Conservation (phyloP, 1,140 invertebrate species). For the Tetraneura akinire region DNA sequence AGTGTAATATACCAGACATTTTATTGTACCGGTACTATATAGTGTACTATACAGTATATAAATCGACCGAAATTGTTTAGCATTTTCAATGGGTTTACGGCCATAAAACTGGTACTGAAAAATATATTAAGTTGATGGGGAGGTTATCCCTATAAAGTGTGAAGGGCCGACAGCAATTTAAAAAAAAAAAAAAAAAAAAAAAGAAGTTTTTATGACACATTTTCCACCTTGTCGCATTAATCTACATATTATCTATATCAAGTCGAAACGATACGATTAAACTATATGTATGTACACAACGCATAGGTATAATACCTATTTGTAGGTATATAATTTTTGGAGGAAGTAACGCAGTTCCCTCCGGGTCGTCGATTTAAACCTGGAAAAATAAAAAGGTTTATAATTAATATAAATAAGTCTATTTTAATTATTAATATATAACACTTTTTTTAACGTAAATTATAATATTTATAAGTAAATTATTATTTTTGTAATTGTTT, state of each 20-base stretch:
- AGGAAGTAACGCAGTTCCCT: too few relatives aligned
- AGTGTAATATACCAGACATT: constrained; percentile 4
- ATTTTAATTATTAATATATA: too few relatives aligned
- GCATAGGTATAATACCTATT: too few relatives aligned
- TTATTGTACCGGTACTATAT: too few relatives aligned
- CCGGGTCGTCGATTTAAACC: too few relatives aligned
- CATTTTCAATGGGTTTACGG: constrained; percentile 35
- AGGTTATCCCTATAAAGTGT: constrained; percentile 41
- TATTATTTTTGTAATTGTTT: too few relatives aligned
- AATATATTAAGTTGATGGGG: constrained; percentile 2
- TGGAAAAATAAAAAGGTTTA: too few relatives aligned
- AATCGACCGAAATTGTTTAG: constrained; percentile 41
- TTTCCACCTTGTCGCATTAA: not conserved
- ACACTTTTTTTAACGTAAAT: too few relatives aligned
- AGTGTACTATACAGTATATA: constrained; percentile 24
- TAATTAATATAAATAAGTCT: too few relatives aligned
- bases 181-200: constrained; percentile 28
- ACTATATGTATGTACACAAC: not conserved
- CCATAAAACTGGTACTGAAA: constrained; percentile 43
- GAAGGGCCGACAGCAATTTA: constrained; percentile 3
- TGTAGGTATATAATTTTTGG: too few relatives aligned
- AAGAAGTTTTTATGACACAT: constrained; percentile 4
- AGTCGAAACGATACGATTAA: not conserved
- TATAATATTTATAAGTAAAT: too few relatives aligned
- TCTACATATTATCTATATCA: not conserved